phyloP scores from a whole-genome alignment of 1,140 invertebrate species.

The Pectinophora gossypiella region DNA sequence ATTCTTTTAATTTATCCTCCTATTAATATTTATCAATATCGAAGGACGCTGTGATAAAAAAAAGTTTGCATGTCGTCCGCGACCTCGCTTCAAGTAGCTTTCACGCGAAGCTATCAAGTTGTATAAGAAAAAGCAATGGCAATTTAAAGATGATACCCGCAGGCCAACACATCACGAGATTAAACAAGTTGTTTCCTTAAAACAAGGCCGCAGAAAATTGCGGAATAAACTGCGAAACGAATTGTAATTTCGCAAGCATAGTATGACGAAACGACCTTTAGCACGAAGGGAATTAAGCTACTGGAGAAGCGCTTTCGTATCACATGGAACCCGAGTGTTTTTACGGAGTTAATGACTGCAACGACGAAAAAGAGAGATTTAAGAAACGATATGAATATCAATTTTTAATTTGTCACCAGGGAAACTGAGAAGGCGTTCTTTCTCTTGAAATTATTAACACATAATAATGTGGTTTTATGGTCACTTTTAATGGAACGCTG shows the following conservation, averaged over 20 bases:
- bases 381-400: conserved; percentile 25
- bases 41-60: background rate
- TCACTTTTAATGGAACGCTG: conserved; percentile 67
- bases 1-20: no score
- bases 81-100: background rate
- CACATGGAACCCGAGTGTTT: conserved; percentile 31
- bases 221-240: conserved; percentile 28
- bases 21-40: background rate
- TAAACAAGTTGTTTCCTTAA: conserved; percentile 26
- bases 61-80: background rate
- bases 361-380: conserved; percentile 34
- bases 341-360: conserved; percentile 23
- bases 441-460: conserved; percentile 69
- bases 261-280: conserved; percentile 27
- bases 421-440: conserved; percentile 37
- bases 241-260: conserved; percentile 25
- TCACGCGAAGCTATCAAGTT: background rate
- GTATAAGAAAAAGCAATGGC: background rate
- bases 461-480: conserved; percentile 72
- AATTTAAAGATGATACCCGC: no score
- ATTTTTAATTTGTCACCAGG: conserved; percentile 49
- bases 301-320: conserved; percentile 24
- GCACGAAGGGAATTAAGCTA: conserved; percentile 33
- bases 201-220: conserved; percentile 15
- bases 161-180: conserved; percentile 26